phyloP scores from a whole-genome alignment of 2,113 vertebrate species.

The Jacana jacana region DNA sequence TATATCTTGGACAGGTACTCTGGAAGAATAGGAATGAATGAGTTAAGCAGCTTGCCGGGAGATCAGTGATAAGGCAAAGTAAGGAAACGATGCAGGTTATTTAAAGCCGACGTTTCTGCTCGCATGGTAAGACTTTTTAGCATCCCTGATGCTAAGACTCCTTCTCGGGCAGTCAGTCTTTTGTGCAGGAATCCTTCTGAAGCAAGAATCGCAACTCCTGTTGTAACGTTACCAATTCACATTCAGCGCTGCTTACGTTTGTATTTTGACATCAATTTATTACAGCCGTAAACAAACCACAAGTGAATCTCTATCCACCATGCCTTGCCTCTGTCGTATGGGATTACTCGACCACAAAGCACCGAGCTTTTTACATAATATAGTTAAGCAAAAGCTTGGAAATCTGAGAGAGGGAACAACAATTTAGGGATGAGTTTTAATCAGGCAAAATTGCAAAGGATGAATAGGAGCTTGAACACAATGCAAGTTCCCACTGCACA shows the following conservation, averaged over 20 bases:
- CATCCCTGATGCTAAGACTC: background rate
- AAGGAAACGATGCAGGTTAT: background rate
- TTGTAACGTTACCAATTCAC: background rate
- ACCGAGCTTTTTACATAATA: background rate
- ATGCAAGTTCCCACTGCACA: background rate
- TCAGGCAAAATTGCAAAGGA: background rate
- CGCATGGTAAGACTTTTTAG: background rate
- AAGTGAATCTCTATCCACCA: background rate
- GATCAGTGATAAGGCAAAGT: background rate
- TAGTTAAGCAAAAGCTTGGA: background rate
- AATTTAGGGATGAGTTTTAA: conserved; percentile 9
- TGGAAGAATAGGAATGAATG: background rate
- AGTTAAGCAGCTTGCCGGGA: background rate
- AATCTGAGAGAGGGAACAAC: background rate
- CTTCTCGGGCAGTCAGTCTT: background rate
- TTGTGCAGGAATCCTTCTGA: background rate
- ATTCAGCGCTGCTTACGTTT: background rate
- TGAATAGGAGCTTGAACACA: background rate
- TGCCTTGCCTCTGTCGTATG: background rate
- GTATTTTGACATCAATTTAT: background rate
- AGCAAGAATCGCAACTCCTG: background rate
- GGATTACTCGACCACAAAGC: conserved; percentile 2
- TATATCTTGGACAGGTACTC: background rate
- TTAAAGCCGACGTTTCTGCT: background rate
- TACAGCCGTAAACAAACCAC: background rate